phyloP scores from a whole-genome alignment of 2,113 vertebrate genomes.

The Oxyura jamaicensis region DNA sequence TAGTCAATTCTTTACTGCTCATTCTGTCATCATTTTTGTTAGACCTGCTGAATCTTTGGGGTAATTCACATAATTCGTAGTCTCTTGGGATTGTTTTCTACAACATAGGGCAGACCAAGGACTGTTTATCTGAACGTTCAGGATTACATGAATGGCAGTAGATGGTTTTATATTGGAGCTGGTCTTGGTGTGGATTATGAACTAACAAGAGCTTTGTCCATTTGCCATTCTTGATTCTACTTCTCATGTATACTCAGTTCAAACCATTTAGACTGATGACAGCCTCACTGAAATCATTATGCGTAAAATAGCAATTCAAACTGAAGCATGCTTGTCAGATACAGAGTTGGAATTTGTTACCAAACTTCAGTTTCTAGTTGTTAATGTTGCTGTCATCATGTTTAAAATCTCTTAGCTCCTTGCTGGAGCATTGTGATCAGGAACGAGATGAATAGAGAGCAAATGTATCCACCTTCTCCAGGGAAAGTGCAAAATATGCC shows the following conservation, averaged over 20 bases:
- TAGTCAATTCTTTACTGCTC: neutral
- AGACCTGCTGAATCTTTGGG: neutral
- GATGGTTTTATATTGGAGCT: neutral
- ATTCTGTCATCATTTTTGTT: neutral
- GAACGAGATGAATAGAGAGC: neutral
- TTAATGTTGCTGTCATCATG: neutral
- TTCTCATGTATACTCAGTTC: neutral
- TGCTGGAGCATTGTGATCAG: neutral
- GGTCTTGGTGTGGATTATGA: neutral
- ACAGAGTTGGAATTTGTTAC: neutral
- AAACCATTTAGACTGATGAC: neutral
- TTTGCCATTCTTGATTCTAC: neutral
- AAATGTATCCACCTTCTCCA: neutral
- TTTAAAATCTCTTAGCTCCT: neutral
- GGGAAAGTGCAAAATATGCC: fast-evolving
- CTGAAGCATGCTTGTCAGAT: neutral
- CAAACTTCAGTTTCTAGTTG: neutral
- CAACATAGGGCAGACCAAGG: neutral
- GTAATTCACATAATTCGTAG: neutral
- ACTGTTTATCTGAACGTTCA: neutral
- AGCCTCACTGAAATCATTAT: neutral
- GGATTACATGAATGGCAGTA: neutral
- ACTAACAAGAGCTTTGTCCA: neutral
- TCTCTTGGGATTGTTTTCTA: neutral
- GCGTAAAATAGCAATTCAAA: neutral